Conservation (phyloP, 2,888 invertebrate genomes). For the Nomada hirtipes region DNA sequence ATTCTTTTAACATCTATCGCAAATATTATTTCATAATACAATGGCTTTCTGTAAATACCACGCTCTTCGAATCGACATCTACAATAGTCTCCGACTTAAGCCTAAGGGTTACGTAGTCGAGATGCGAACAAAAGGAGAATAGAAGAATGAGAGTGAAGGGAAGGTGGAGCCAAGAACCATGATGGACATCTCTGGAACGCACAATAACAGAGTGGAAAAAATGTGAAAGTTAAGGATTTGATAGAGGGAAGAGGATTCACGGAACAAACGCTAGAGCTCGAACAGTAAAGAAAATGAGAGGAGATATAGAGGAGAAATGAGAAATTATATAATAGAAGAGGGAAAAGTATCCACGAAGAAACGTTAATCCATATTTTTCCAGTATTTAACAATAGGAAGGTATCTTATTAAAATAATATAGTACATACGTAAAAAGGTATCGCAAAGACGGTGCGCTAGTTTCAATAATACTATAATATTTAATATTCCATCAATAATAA, state of each 20-base stretch:
- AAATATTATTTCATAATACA: not conserved
- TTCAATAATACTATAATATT: no score
- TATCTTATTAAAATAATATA: no score
- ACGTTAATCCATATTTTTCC: not conserved
- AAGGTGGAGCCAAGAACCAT: not conserved
- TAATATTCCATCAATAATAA: no score
- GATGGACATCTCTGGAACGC: not conserved
- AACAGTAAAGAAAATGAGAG: not conserved
- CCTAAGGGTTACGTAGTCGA: not conserved
- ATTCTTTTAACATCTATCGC: not conserved
- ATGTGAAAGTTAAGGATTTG: constrained; percentile 18
- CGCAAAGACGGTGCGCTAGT: no score
- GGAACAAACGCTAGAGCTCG: not conserved
- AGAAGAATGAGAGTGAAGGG: not conserved
- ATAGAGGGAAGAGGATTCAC: constrained; percentile 1
- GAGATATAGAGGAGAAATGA: not conserved
- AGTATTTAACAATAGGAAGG: no score
- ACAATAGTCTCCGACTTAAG: not conserved
- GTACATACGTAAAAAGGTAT: no score
- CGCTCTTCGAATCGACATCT: not conserved
- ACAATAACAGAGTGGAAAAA: constrained; percentile 6
- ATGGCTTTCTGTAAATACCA: not conserved
- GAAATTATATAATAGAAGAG: not conserved
- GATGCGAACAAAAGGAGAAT: not conserved
- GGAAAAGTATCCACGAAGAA: not conserved